Base-by-base conservation (phyloP, 2,797 vertebrate species). In the Alauda arvensis region DNA sequence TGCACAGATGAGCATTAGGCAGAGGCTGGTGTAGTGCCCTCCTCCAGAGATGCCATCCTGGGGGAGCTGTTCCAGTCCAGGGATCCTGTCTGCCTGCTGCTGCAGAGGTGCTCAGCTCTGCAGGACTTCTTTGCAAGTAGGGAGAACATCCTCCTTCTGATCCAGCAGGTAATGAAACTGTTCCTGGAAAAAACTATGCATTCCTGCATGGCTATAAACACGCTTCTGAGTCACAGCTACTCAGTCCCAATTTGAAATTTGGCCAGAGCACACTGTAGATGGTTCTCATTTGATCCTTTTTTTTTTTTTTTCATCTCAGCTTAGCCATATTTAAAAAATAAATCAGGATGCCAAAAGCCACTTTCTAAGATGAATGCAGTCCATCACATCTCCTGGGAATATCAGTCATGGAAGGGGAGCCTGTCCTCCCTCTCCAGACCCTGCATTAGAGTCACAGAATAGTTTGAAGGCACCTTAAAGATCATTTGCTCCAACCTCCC, bases 161-260 rank as follows among this genome's bases (percentile, higher is more conserved):
- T 53, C 24, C 45, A 77, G 77, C 59, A 91, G 72, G 83, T 92
- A 89, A 87, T 75, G 34, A 76, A 85, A 72, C 55, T 66, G 34
- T 89, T 93, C 69, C 76, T 86, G 74, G 85, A 87, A 85, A 51
- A 40, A 66, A 3, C 1, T 19, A 51, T 74, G 29, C 37, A 55
- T 70, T 61, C 59, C 65, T 93, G 48, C 52, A 8, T 37, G 55
- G 88, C 69, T 80, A 85, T 63, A 78, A 93, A 85, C 88, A 69
- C 10, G 2, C 8, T 80, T 92, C 72, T 93, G 92, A 91, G 69
- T 94, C 93, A 93, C 82, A 92, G 87, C 69, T 59, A 75, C 69
- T 69, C 76, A 60, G 60, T 33, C 88, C 69, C 49, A 37, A 4
- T 75, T 75, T 91, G 79, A 85, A 90, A 93, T 88, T 69, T 62